A percentile compares a stretch with the other conserved stretches of the same genome.
These are phyloP conservation scores for Argya squamiceps DNA, from an alignment of 2,797 vertebrate species.

Conservation along the genomic window DNA sequence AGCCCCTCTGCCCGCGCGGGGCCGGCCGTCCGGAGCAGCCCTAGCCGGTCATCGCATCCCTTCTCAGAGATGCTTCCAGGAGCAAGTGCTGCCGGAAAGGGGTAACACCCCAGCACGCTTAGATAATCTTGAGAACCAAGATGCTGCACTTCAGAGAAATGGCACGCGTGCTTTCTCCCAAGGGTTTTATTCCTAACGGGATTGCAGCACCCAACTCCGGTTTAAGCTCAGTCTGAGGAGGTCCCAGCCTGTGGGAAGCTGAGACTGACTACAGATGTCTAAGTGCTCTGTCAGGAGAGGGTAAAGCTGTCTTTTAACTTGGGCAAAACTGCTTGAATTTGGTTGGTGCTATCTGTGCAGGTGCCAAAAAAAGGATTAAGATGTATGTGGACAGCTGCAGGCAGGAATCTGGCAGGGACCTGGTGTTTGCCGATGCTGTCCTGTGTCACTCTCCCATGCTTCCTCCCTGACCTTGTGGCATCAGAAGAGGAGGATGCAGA, in stretches of 20 bases:
- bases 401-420: not conserved
- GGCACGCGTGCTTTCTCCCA: not conserved
- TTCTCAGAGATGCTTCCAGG: not conserved
- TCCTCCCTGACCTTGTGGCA: not conserved
- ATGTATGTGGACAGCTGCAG: not conserved
- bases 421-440: not conserved
- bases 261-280: not conserved
- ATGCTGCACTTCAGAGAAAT: not conserved
- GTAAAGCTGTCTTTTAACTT: not conserved
- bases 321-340: not conserved
- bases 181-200: not conserved
- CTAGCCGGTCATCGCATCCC: not conserved
- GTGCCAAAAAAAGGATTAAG: not conserved
- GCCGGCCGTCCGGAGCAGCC: not conserved
- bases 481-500: not conserved
- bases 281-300: no score
- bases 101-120: not conserved
- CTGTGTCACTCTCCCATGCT: rapidly evolving
- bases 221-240: not conserved
- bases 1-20: not conserved
- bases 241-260: not conserved
- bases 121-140: not conserved
- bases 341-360: not conserved
- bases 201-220: not conserved
- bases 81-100: not conserved